Evolutionary conservation across 2,888 invertebrate species (phyloP).

Genomic region (Caenorhabditis doughertyi): DNA sequence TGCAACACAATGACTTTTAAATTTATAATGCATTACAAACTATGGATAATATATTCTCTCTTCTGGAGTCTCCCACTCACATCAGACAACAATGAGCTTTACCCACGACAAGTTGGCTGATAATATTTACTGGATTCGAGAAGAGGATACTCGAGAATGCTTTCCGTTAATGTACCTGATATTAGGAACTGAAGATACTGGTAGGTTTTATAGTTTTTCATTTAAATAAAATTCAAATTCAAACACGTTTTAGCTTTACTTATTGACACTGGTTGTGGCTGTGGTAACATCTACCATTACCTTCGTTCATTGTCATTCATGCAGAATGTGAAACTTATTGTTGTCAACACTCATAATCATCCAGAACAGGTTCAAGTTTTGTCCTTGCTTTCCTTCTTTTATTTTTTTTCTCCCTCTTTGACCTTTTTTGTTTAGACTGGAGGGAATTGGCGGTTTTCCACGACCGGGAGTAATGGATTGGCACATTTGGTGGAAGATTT

Average conservation of each 20-base stretch:
- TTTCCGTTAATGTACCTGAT: constrained; percentile 71
- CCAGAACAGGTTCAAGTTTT: constrained; percentile 70
- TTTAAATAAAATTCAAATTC: neutral
- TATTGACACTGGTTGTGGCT: constrained; percentile 75
- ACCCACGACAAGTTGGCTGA: constrained; percentile 57
- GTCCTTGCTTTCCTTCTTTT: neutral
- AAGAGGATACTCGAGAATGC: constrained; percentile 65
- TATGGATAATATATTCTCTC: neutral
- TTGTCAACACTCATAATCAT: constrained; percentile 76
- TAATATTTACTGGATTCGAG: constrained; percentile 70
- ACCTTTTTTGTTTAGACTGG: constrained; percentile 67
- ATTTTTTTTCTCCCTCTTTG: constrained; percentile 26
- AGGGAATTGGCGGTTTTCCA: constrained; percentile 75
- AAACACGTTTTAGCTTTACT: constrained; percentile 64
- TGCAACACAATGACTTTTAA: constrained; percentile 10
- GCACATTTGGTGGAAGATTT: constrained; percentile 71
- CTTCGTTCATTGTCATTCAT: constrained; percentile 66
- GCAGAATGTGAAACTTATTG: constrained; percentile 68
- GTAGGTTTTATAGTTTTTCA: constrained; percentile 27
- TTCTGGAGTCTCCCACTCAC: constrained; percentile 7
- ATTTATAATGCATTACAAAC: constrained; percentile 52
- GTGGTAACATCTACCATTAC: constrained; percentile 73
- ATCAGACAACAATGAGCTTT: constrained; percentile 59
- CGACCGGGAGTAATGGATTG: constrained; percentile 72
- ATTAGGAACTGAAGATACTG: constrained; percentile 63